Evolutionary conservation across 1,140 invertebrate genomes (phyloP), one percentile per base, ranked within the genome.

Genomic region (Drusus annulatus): DNA sequence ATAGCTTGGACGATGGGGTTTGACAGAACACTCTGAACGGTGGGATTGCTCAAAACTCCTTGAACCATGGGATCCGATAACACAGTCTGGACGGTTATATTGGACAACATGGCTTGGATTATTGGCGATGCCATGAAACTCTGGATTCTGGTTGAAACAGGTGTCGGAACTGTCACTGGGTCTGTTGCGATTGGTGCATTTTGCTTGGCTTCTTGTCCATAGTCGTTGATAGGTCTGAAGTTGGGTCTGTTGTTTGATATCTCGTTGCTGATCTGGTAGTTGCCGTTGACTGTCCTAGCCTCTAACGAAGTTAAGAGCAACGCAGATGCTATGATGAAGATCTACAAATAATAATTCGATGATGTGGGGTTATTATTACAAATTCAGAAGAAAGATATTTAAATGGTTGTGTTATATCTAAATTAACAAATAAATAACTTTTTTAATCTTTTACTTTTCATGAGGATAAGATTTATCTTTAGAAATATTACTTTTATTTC

Each of bases 31-130:
- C 36, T 73, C 36, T 83, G 82, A 3, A 83, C 82, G 5, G 54
- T 76, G 0, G 76, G 76, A 54, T 81, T 83, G 19, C 54, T 81
- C 5, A 83, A 60, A 5, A 81, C 82, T 45, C 73, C 73, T 31
- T 79, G 76, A 0, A 83, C 74, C 60, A 69, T 62, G 4, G 79
- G 77, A 63, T 83, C 82, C 7, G 52, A 25, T 1, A 83, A 54
- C 10, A 81, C 77, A 3, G 60, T 77, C 71, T 81, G 79, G n/a
- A 83, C 78, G 15, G 82, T 83, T n/a, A 80, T 71, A 52, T 83
- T 83, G 2, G 82, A 80, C 19, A 83, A 77, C 16, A 83, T 79
- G 16, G 69, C 73, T 63, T 83, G 82, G 16, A 81, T 4, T 21
- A 81, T 58, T 6, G 82, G 82, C 25, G 82, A 83, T 8, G 73